phyloP scores from a whole-genome alignment of 2,888 invertebrate genomes.

The Cataglyphis livida region DNA sequence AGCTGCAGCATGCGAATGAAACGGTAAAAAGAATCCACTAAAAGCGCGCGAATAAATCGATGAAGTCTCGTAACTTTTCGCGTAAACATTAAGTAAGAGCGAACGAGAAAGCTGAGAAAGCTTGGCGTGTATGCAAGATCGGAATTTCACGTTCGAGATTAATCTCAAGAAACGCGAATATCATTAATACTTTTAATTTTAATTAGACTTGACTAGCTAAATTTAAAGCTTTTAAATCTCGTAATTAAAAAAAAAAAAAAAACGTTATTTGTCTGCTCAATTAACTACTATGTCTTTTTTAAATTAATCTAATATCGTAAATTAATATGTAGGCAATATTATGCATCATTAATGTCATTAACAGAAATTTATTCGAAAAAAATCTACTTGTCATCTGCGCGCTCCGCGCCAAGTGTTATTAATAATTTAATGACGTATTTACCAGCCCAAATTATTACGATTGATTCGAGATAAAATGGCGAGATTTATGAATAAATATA shows the following conservation, averaged over 20 bases:
- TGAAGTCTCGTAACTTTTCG: slow-evolving; percentile 31
- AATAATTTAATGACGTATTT: not conserved
- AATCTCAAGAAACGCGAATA: not conserved
- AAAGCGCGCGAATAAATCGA: slow-evolving; percentile 22
- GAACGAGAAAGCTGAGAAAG: slow-evolving; percentile 34
- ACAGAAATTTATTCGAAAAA: not conserved
- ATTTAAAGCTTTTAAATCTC: not conserved
- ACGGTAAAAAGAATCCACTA: slow-evolving; percentile 33
- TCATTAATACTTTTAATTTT: not conserved
- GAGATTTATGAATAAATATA: slow-evolving; percentile 4
- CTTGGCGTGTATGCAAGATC: not conserved
- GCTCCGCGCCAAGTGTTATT: not conserved
- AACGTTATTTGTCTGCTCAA: not conserved
- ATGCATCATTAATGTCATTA: not conserved
- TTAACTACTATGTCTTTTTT: not conserved
- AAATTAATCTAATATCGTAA: not conserved
- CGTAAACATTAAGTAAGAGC: slow-evolving; percentile 30
- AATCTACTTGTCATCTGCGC: not conserved
- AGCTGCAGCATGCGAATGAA: slow-evolving; percentile 26
- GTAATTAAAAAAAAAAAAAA: not conserved
- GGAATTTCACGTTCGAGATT: not conserved
- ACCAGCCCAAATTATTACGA: not conserved
- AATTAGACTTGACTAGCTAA: not conserved
- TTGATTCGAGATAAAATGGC: slow-evolving; percentile 7
- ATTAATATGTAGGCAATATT: not conserved